These are phyloP conservation scores for Mellilla xanthometata DNA, from an alignment of 2,888 invertebrate species.

Conservation along the genomic window DNA sequence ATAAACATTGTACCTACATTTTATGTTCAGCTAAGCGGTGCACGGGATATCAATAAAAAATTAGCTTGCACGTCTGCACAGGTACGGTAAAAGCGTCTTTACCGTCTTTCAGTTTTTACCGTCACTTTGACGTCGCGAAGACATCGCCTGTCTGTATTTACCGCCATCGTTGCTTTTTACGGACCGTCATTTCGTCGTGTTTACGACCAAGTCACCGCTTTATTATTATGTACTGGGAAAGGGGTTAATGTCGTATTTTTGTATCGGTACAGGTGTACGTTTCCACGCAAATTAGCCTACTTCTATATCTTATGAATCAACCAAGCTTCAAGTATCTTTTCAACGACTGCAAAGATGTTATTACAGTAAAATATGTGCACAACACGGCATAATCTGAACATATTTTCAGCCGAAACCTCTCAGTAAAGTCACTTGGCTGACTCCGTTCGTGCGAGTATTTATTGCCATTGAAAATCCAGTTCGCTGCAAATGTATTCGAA, in stretches of 20 bases:
- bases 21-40: constrained; percentile 25
- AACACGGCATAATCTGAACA: constrained; percentile 40
- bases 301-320: too few relatives aligned
- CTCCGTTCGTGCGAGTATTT: constrained; percentile 60
- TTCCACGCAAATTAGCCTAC: constrained; percentile 9
- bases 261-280: constrained; percentile 48
- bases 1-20: neutral
- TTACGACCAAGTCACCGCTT: constrained; percentile 67
- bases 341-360: neutral
- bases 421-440: constrained; percentile 40
- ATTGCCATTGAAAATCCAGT: constrained; percentile 73
- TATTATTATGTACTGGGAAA: constrained; percentile 68
- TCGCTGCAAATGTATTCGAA: constrained; percentile 66
- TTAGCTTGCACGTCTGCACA: constrained; percentile 46
- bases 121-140: constrained; percentile 49
- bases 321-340: too few relatives aligned
- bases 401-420: constrained; percentile 38
- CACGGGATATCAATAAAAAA: constrained; percentile 51
- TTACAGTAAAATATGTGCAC: constrained; percentile 7
- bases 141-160: constrained; percentile 76
- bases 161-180: constrained; percentile 74
- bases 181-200: constrained; percentile 59
- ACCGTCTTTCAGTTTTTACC: constrained; percentile 49
- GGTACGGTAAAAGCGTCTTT: constrained; percentile 47
- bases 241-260: constrained; percentile 70